Base-by-base conservation (phyloP, 2,888 invertebrate genomes). In the Bursaphelenchus okinawaensis region DNA sequence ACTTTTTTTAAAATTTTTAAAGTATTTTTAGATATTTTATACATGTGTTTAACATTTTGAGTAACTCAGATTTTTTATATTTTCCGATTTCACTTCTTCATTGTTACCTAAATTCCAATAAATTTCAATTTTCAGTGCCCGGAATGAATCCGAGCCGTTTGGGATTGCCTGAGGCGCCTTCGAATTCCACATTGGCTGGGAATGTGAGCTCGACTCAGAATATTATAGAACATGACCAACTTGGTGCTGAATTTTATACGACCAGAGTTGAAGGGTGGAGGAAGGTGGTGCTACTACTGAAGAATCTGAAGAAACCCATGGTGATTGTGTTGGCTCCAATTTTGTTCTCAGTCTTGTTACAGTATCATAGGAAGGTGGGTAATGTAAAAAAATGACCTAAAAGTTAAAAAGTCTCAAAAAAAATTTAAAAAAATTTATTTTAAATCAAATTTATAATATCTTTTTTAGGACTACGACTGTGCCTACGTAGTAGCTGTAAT, bases 401-500 rank as follows among this genome's bases (percentile, higher is more conserved):
- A n/a, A n/a, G n/a, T n/a, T n/a, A n/a, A n/a, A n/a, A n/a, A n/a
- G n/a, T n/a, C n/a, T n/a, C n/a, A n/a, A n/a, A n/a, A n/a, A n/a
- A n/a, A n/a, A n/a, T n/a, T n/a, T n/a, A n/a, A n/a, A n/a, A 59
- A 59, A 12, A 16, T 12, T 9, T 2, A 16, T n/a, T 4, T n/a
- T 8, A 12, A 58, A 20, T 58, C 26, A 23, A 23, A 12, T 9
- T n/a, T 40, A 51, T 26, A 23, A 8, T 23, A 51, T 20, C 22
- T 55, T 40, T 74, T 73, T 52, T 66, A 76, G 76, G 73, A 75
- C 68, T 71, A 57, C 58, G 71, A 65, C 55, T 77, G 76, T 60
- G 73, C 70, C 6, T 77, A 66, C 54, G 75, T 75, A 40, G 77
- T 77, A 16, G 66, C 68, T 20, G 65, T 79, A 16, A 75, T 79